Base-by-base conservation (phyloP, 2,888 invertebrate species). In the Apotomis capreana region DNA sequence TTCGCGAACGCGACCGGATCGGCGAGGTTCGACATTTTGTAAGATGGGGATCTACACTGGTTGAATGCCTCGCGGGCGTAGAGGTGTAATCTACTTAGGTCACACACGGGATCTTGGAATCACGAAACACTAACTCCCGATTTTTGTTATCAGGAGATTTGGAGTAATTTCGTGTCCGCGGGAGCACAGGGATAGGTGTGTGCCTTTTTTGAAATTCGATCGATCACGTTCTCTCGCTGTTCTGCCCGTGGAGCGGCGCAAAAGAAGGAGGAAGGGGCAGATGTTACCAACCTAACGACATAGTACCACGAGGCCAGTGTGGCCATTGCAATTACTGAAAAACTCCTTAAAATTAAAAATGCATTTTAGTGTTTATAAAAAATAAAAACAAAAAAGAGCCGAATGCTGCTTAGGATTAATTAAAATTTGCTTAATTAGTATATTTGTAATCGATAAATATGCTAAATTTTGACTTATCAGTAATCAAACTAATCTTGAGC, bases 1-100 rank as follows among this genome's bases (percentile, higher is more conserved):
- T 98, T 98, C 89, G 96, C 94, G 93, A 98, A 98, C 87, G 96
- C 95, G 89, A 96, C 94, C 86, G 97, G 97, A 95, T 98, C 98
- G 79, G 87, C 87, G 83, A 92, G 88, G 86, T 90, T 90, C 85
- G 92, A 90, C 92, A 92, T 93, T 90, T 91, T 92, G 91, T 87
- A 85, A 83, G 86, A 82, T 87, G 86, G 82, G 86, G 85, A 75
- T 85, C 83, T 85, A 87, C 86, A 85, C 86, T 84, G 79, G 86
- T 81, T 81, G 82, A 82, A 83, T 84, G 85, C 88, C 89, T 87
- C 87, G 85, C 84, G 84, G 86, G 83, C 81, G 84, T 80, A 74
- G 78, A 83, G 83, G 83, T 83, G 85, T 81, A 81, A 80, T 74
- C 78, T 84, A 85, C 79, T 79, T 80, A 81, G 81, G 78, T 80